Percentiles rank a stretch among this genome's conserved stretches.
phyloP scores from a whole-genome alignment of 2,797 vertebrate species.

The Cygnus olor region DNA sequence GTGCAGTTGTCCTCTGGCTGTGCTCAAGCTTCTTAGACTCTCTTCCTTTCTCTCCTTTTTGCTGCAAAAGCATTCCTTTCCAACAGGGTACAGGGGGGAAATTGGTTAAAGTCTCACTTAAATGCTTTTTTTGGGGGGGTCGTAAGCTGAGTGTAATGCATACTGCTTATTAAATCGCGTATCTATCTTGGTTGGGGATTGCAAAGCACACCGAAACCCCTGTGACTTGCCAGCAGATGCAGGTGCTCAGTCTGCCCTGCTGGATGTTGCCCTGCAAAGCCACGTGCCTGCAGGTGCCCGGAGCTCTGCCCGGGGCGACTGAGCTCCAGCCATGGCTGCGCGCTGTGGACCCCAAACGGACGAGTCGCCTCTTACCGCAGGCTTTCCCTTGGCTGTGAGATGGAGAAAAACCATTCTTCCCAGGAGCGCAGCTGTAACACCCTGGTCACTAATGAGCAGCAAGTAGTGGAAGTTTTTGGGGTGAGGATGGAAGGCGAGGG shows the following conservation, averaged over 20 bases:
- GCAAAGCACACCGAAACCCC: accelerated
- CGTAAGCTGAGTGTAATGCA: not conserved
- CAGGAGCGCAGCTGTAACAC: not conserved
- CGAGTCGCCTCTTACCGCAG: not conserved
- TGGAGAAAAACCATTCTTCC: not conserved
- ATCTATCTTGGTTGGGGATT: accelerated
- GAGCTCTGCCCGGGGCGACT: not conserved
- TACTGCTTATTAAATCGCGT: not conserved
- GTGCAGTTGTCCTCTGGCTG: not conserved
- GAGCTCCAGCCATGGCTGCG: not conserved
- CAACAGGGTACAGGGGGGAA: not conserved
- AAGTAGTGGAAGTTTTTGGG: not conserved
- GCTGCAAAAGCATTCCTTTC: not conserved
- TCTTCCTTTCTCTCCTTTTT: not conserved
- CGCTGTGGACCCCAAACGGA: not conserved
- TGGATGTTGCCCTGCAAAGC: not conserved
- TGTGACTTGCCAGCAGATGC: accelerated
- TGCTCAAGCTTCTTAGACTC: not conserved
- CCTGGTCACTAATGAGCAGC: not conserved
- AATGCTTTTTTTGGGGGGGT: not conserved
- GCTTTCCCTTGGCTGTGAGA: not conserved
- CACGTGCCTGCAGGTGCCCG: not conserved
- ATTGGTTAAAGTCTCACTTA: not conserved
- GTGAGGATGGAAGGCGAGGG: not conserved
- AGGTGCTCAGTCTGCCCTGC: not conserved